Conservation (phyloP, 2,797 vertebrate genomes). For the Hirundo rustica region DNA sequence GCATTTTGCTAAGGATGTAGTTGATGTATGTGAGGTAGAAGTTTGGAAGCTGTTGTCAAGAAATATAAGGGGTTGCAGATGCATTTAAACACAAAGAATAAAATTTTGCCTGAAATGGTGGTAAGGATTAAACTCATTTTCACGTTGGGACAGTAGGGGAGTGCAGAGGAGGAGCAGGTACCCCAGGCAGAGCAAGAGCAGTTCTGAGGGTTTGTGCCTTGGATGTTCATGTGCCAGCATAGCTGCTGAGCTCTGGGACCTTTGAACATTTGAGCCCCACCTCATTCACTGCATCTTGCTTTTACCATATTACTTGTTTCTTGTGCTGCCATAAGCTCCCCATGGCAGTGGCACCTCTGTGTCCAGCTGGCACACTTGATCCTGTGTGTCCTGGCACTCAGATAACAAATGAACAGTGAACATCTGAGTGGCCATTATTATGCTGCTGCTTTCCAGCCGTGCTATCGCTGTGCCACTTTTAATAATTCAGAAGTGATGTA, state of each 20-base stretch:
- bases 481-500: conserved; percentile 46
- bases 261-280: background rate
- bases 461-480: background rate
- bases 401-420: background rate
- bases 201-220: background rate
- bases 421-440: background rate
- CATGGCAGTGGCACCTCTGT: background rate
- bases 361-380: background rate
- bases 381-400: rapidly evolving
- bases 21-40: background rate
- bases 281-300: background rate
- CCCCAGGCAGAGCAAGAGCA: background rate
- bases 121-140: background rate
- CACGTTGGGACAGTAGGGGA: background rate
- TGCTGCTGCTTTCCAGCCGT: background rate
- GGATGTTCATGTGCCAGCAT: background rate
- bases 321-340: background rate
- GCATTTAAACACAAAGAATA: background rate
- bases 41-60: background rate
- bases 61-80: background rate
- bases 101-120: background rate
- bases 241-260: background rate
- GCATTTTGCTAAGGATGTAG: background rate
- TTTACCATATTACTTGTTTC: background rate
- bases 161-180: background rate